Conservation (phyloP, 2,888 invertebrate species). For the Noctua janthe region DNA sequence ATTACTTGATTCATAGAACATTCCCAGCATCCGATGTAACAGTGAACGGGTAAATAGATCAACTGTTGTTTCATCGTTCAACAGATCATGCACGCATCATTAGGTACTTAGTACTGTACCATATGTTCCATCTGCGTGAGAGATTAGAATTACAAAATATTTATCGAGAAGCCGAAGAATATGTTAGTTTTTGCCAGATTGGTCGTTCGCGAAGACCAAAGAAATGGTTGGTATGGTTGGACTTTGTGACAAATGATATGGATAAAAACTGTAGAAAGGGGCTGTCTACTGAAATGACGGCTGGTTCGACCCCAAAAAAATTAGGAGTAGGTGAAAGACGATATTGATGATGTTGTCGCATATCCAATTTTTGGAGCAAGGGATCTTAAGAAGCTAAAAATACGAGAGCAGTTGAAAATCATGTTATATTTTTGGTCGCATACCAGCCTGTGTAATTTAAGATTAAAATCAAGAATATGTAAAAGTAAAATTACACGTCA, state of each 20-base stretch:
- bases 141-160: conserved; percentile 80
- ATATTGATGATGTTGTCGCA: background rate
- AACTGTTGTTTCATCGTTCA: conserved; percentile 72
- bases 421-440: background rate
- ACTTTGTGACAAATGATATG: background rate
- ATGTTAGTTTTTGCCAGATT: conserved; percentile 26
- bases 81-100: conserved; percentile 80
- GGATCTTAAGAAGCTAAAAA: background rate
- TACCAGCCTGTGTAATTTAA: background rate
- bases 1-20: conserved; percentile 35
- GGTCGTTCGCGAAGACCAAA: background rate
- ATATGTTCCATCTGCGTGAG: conserved; percentile 53
- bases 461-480: conserved; percentile 46
- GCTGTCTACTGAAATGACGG: background rate
- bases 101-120: conserved; percentile 64
- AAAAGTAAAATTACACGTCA: conserved; percentile 23
- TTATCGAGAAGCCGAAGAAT: conserved; percentile 50
- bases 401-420: background rate
- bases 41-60: conserved; percentile 70
- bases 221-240: background rate
- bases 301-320: background rate
- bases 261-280: background rate
- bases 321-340: background rate
- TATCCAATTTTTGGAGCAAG: background rate
- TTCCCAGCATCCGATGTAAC: conserved; percentile 69